A percentile compares a stretch with the other conserved stretches of the same genome.
These are phyloP conservation scores for Acipenser transmontanus DNA, from an alignment of 2,797 vertebrate genomes.

Conservation along the genomic window DNA sequence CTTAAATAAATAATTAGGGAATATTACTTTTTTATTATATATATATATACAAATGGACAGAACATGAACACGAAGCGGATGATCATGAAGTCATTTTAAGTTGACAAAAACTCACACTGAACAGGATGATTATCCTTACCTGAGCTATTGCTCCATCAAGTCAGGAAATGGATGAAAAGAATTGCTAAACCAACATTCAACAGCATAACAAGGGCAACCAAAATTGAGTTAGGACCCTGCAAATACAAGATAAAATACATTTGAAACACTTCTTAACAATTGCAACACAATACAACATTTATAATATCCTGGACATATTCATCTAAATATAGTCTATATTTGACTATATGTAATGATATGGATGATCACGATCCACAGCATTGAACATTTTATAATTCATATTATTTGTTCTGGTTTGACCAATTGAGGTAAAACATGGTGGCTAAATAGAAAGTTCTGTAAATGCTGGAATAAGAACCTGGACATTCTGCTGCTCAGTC, in stretches of 20 bases:
- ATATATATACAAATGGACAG: not conserved
- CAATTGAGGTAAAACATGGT: too few species aligned
- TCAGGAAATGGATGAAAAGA: slow-evolving; percentile 98
- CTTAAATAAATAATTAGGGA: slow-evolving; percentile 54
- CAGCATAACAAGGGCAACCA: slow-evolving; percentile 97
- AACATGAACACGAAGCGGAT: not conserved
- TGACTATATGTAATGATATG: too few species aligned
- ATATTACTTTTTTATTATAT: slow-evolving; percentile 16
- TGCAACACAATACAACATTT: not conserved
- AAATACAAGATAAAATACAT: slow-evolving; percentile 29
- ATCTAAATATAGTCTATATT: too few species aligned
- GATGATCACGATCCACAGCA: too few species aligned
- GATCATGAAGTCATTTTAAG: not conserved
- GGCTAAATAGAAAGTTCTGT: too few species aligned
- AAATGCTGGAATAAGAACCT: too few species aligned
- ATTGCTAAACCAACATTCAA: slow-evolving; percentile 98
- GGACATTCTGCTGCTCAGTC: too few species aligned
- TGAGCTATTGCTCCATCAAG: slow-evolving; percentile 80
- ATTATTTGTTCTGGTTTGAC: too few species aligned
- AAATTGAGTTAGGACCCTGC: slow-evolving; percentile 91
- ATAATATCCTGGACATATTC: too few species aligned
- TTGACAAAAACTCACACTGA: not conserved
- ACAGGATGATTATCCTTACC: slow-evolving; percentile 62
- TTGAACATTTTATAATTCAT: too few species aligned
- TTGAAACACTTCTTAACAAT: not conserved